Conservation (phyloP, 2,888 invertebrate species). For the Apomyelois bistriatella region DNA sequence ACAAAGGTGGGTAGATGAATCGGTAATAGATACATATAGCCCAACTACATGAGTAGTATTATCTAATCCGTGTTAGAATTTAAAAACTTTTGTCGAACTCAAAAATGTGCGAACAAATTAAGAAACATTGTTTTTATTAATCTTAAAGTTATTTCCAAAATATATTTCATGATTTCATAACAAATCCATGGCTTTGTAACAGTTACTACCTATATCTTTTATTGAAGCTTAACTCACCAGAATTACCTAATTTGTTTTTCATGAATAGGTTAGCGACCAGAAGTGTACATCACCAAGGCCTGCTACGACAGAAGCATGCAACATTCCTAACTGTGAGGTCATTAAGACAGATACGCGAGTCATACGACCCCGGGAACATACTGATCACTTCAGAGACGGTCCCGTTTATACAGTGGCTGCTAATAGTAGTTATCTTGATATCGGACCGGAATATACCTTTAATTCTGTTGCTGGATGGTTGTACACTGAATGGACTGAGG, state of each 20-base stretch:
- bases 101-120: too few relatives aligned
- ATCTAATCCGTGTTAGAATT: too few relatives aligned
- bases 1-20: constrained; percentile 53
- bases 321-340: constrained; percentile 52
- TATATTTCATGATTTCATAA: too few relatives aligned
- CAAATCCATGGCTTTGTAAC: too few relatives aligned
- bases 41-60: too few relatives aligned
- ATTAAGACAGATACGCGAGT: constrained; percentile 39
- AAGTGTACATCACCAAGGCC: constrained; percentile 62
- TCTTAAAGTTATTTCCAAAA: too few relatives aligned
- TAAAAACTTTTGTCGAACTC: too few relatives aligned
- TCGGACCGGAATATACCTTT: constrained; percentile 65
- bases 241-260: background rate
- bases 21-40: too few relatives aligned
- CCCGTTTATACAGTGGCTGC: constrained; percentile 63
- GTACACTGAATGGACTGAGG: constrained; percentile 80
- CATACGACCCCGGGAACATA: constrained; percentile 42
- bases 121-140: too few relatives aligned
- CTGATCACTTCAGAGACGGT: constrained; percentile 59
- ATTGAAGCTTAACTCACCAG: too few relatives aligned
- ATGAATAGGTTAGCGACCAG: constrained; percentile 58
- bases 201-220: background rate
- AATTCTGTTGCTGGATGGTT: constrained; percentile 74
- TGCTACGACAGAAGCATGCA: constrained; percentile 47
- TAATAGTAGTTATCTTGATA: constrained; percentile 51